Evolutionary conservation across 2,797 vertebrate species (phyloP), one percentile per base, ranked within the genome.

Genomic region (Gephyroberyx darwinii): DNA sequence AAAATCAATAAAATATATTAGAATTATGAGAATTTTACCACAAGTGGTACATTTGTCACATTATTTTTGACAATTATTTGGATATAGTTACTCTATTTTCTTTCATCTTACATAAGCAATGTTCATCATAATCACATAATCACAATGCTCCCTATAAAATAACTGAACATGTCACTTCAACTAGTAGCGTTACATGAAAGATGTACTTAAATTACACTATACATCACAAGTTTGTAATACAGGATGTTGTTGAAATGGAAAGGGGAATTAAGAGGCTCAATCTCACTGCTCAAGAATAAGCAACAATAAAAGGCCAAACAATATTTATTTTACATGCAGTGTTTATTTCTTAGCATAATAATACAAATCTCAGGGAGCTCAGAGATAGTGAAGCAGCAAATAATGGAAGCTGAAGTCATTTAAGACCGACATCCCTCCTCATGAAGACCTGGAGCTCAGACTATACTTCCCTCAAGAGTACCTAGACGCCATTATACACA

Each of bases 1-100:
- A 51, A 22, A 48, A 37, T 69, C 45, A 56, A 59, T 14, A 39
- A 16, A 50, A 67, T 65, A 66, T 55, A 47, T 58, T 53, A 71
- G 4, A 79, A 83, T 55, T 10, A 73, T 10, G 39, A 60, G 12
- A 52, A 50, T 41, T 78, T 68, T 57, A 26, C 48, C 64, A 54
- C 43, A 65, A 35, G 52, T 13, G 37, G 63, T 26, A 31, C 39
- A 37, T 67, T 55, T 66, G 13, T 59, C 52, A 63, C 47, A 69
- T 59, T 17, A 9, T 54, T 45, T 26, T 57, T 47, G 51, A 37
- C 13, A 20, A n/a, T 56, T 33, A 41, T 60, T 48, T 51, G 17
- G 37, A 65, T 52, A 5, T 48, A 4, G 19, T 47, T 45, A 22
- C 10, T 57, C 12, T 43, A 54, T 58, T 75, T 72, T 39, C 14